Base-by-base conservation (phyloP, 2,888 invertebrate species). In the Fissipunctia ypsillon region DNA sequence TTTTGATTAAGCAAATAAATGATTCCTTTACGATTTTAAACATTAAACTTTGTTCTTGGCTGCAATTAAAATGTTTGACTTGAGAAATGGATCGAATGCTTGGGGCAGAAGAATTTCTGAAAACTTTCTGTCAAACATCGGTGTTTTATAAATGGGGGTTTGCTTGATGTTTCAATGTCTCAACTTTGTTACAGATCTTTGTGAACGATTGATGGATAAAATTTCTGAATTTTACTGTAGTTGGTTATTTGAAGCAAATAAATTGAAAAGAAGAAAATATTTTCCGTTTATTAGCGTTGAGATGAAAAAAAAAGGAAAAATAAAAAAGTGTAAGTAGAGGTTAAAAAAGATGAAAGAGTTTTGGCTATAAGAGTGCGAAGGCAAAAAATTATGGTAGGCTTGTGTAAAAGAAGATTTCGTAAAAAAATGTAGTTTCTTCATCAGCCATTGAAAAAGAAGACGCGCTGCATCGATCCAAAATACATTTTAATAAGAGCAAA, bases 1-100 rank as follows among this genome's bases (percentile, higher is more conserved):
- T 90, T 90, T 90, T 92, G 93, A 93, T 93, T 92, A 92, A 88
- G 90, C 88, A 93, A 93, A 93, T 92, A 93, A 93, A 93, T 92
- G 90, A 90, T 90, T 88, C 89, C 88, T 86, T 90, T 87, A 87
- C 88, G 85, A 90, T 89, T 91, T 89, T 88, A 86, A 87, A 90
- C 87, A 88, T 90, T 87, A 82, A 90, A 90, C 80, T 90, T 90
- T 75, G 67, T 85, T 86, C 77, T 75, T 73, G 67, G 78, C 79
- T 75, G 88, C 88, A 84, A 88, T 90, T 86, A 87, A 85, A 90
- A 84, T 87, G 88, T 88, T 89, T 87, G 81, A 88, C 78, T 90
- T 90, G 86, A 84, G 77, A 82, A 81, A 89, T 87, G 86, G 80
- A 78, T 87, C 74, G 74, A 56, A 65, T 64, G 73, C 74, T 69